Percentiles rank a stretch among this genome's conserved stretches.
Conservation (phyloP, 2,113 vertebrate species). For the Myotis lucifugus region DNA sequence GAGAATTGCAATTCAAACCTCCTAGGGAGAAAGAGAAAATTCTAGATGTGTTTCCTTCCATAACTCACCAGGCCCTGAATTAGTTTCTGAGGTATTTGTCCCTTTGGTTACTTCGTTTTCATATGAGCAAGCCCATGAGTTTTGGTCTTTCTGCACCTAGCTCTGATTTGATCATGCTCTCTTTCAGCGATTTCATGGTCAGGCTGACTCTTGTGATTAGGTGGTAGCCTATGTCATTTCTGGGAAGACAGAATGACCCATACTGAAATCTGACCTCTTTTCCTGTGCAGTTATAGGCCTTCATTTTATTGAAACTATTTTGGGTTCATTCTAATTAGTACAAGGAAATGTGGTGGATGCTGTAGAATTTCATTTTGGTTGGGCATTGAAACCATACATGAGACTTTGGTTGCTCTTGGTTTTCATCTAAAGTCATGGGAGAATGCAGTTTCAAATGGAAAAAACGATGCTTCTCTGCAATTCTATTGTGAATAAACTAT, state of each 20-base stretch:
- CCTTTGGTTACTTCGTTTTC: neutral
- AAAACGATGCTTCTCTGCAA: neutral
- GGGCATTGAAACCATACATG: neutral
- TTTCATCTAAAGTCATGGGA: slow-evolving; percentile 17
- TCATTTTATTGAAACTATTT: slow-evolving; percentile 20
- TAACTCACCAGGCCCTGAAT: neutral
- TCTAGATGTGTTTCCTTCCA: neutral
- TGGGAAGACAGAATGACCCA: neutral
- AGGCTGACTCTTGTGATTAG: neutral
- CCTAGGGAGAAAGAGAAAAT: neutral
- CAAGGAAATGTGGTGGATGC: neutral
- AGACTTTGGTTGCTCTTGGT: neutral
- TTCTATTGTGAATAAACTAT: neutral
- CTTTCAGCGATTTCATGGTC: neutral
- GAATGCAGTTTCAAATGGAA: slow-evolving; percentile 40
- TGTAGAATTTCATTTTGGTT: slow-evolving; percentile 28
- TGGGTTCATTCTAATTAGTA: neutral
- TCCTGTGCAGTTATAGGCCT: neutral
- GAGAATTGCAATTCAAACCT: neutral
- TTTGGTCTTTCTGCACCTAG: neutral
- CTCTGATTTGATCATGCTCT: neutral
- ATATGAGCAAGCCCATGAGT: neutral
- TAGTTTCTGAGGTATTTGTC: neutral
- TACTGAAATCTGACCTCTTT: neutral
- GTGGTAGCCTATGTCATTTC: neutral